Conservation (phyloP, 2,113 vertebrate species). For the Anguilla rostrata region DNA sequence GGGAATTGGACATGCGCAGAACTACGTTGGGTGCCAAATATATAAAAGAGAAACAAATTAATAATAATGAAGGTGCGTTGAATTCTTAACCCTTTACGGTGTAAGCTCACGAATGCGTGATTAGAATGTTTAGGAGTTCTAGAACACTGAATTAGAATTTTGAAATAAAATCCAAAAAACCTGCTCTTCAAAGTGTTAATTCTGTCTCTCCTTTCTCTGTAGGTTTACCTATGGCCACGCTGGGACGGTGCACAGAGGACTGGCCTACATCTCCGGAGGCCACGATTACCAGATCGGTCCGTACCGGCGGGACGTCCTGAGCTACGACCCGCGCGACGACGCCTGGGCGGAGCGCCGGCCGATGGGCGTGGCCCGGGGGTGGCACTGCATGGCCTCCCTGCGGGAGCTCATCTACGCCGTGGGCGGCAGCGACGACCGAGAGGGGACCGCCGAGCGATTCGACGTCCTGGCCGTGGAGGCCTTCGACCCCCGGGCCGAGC, state of each 20-base stretch:
- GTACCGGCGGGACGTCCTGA: constrained; percentile 86
- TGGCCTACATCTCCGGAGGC: constrained; percentile 90
- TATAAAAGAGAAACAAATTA: no score
- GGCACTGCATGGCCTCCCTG: constrained; percentile 95
- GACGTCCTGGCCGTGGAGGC: constrained; percentile 89
- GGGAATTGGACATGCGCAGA: no score
- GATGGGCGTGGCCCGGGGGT: constrained; percentile 85
- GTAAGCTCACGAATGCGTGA: no score
- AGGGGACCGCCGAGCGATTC: constrained; percentile 87
- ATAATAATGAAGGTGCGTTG: no score
- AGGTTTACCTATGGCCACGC: constrained; percentile 93
- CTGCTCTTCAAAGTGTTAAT: not conserved
- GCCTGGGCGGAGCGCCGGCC: constrained; percentile 82
- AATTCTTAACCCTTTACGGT: no score
- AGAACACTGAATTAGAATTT: no score
- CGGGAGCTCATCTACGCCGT: constrained; percentile 84
- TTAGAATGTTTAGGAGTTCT: no score
- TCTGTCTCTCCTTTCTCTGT: not conserved
- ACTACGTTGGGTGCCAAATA: no score
- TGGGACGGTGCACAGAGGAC: constrained; percentile 79
- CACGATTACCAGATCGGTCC: constrained; percentile 93
- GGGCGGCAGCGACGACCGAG: constrained; percentile 87
- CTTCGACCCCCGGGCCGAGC: constrained; percentile 79
- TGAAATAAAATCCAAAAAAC: no score
- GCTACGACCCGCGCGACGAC: constrained; percentile 76